Base-by-base conservation (phyloP, 2,888 invertebrate species). In the Disparrhopalites patrizii region DNA sequence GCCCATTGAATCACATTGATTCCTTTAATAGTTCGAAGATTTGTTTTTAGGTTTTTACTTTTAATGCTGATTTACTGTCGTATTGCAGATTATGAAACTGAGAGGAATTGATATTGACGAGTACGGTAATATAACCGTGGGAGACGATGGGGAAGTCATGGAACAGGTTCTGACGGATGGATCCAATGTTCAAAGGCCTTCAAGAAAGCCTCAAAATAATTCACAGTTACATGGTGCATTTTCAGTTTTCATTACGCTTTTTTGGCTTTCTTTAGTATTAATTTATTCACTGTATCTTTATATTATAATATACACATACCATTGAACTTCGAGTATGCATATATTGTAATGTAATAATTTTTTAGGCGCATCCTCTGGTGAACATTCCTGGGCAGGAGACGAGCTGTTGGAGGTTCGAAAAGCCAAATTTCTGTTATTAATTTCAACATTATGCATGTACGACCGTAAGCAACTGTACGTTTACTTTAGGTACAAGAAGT, bases 401-500 rank as follows among this genome's bases (percentile, higher is more conserved):
- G n/a, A n/a, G n/a, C n/a, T n/a, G n/a, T n/a, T n/a, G n/a, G n/a
- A n/a, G n/a, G n/a, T n/a, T n/a, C n/a, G n/a, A n/a, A n/a, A n/a
- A n/a, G n/a, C n/a, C n/a, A n/a, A n/a, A n/a, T n/a, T n/a, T n/a
- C n/a, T n/a, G n/a, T n/a, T n/a, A n/a, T n/a, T n/a, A n/a, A n/a
- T n/a, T n/a, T n/a, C n/a, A n/a, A n/a, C n/a, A n/a, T n/a, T n/a
- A n/a, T n/a, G n/a, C n/a, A n/a, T n/a, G n/a, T n/a, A n/a, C n/a
- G n/a, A 36, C 15, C 15, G 36, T 36, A 7, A 15, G 36, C 36
- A 36, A 36, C 36, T 36, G 8, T 15, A 10, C 36, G 36, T 15
- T 36, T 36, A 36, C 36, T 36, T n/a, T 36, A 65, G 65, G 36
- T 58, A n/a, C 50, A 65, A 38, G 50, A 57, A 36, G 65, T 65